Evolutionary conservation across 2,888 invertebrate genomes (phyloP), one percentile per base, ranked within the genome.

Genomic region (Diplolepis rosae): DNA sequence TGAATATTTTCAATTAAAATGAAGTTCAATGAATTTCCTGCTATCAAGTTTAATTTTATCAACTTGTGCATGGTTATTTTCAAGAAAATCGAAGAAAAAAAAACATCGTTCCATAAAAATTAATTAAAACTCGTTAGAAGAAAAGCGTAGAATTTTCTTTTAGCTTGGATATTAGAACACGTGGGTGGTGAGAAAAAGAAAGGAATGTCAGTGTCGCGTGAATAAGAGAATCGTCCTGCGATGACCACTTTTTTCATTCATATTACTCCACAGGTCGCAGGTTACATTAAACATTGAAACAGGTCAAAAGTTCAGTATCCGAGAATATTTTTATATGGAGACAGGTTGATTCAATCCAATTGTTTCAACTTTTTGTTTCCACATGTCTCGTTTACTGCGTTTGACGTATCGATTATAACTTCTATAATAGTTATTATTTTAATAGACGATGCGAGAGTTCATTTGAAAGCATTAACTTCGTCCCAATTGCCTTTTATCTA

Each of bases 261-360:
- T 39, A 39, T n/a, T 61, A 27, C 27, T 27, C 39, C 7, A 39
- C 61, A 35, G 56, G n/a, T 56, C 56, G 24, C 39, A 39, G 61
- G 27, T 61, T 24, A 27, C 15, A 39, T 61, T 42, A 61, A 61
- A 42, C 39, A 61, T 39, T 42, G 27, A 61, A 61, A 39, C 39
- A 61, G 61, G 61, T 39, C 61, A 61, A 61, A 61, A 39, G 61
- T 39, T 61, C 24, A 39, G 32, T 42, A 61, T 39, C 24, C 39
- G 2, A 39, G 39, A 24, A 27, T 24, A 39, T 39, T 22, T 27
- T 61, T 27, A 2, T 61, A 39, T 61, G 13, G 32, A 56, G 18
- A 39, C 35, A 61, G n/a, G n/a, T 35, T 61, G 39, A 61, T 61
- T 39, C 24, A n/a, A 61, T 35, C 7, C 39, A 6, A 24, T 39